A percentile compares a stretch with the other conserved stretches of the same genome.
Conservation (phyloP, 2,797 vertebrate genomes). For the Hylomyscus alleni region DNA sequence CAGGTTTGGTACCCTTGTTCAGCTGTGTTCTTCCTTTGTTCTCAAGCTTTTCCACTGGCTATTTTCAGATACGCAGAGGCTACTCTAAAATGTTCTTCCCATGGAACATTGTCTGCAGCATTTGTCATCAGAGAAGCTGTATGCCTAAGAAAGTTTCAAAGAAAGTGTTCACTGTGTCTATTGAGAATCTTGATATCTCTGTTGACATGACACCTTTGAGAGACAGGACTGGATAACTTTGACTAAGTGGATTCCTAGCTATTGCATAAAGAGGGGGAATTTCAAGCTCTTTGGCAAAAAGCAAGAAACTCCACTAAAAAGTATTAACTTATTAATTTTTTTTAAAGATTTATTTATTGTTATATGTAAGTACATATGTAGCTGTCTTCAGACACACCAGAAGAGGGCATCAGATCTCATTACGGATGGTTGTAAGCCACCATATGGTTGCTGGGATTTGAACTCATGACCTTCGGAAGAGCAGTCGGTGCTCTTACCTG, state of each 20-base stretch:
- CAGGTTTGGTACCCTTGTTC: neutral
- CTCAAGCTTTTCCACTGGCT: neutral
- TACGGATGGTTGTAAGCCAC: too few species aligned
- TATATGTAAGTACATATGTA: too few species aligned
- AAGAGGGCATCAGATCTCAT: too few species aligned
- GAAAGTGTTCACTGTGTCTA: neutral
- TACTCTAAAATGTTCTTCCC: neutral
- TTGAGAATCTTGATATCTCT: neutral
- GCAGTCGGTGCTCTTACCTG: too few species aligned
- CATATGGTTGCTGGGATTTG: too few species aligned
- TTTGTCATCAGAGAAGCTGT: neutral
- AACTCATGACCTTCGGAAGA: too few species aligned
- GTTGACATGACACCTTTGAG: neutral
- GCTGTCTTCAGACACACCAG: too few species aligned
- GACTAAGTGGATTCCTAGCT: neutral
- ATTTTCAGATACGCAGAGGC: neutral
- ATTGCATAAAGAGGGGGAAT: neutral
- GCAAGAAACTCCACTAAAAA: neutral
- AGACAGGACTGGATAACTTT: neutral
- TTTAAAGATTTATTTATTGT: too few species aligned
- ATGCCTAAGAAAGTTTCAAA: neutral
- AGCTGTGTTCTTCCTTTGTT: neutral
- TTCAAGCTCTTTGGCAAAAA: conserved; percentile 17
- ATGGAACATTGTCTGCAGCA: neutral
- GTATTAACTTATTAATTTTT: neutral